phyloP scores from a whole-genome alignment of 2,888 invertebrate species.

The Parasteatoda lunata region DNA sequence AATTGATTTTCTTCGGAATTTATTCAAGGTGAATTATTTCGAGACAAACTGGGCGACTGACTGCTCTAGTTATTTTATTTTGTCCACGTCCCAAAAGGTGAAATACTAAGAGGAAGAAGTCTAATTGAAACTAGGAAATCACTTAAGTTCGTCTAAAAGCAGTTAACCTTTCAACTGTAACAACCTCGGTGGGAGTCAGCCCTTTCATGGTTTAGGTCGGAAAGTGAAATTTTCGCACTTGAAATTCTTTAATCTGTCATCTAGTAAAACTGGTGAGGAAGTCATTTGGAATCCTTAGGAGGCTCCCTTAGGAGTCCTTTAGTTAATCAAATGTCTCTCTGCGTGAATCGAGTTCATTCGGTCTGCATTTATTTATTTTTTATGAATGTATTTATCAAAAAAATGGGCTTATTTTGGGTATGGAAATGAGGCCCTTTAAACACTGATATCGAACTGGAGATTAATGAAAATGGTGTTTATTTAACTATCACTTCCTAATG shows the following conservation, averaged over 20 bases:
- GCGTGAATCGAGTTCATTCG: background rate
- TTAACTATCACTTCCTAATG: too few species aligned
- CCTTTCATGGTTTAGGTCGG: slow-evolving; percentile 42
- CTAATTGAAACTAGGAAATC: slow-evolving; percentile 59
- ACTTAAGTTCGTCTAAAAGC: slow-evolving; percentile 14
- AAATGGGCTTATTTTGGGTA: background rate
- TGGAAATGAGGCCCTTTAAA: background rate
- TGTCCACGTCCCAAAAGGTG: slow-evolving; percentile 26
- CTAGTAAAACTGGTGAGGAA: slow-evolving; percentile 25
- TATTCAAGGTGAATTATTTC: slow-evolving; percentile 4
- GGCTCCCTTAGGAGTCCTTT: slow-evolving; percentile 22
- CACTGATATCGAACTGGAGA: background rate
- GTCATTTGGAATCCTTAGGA: slow-evolving; percentile 44
- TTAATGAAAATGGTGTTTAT: background rate
- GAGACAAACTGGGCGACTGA: background rate
- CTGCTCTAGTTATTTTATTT: slow-evolving; percentile 21
- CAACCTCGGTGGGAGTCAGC: slow-evolving; percentile 19
- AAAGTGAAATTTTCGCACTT: slow-evolving; percentile 55
- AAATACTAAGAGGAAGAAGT: slow-evolving; percentile 40
- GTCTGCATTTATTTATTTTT: background rate
- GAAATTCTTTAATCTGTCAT: slow-evolving; percentile 35
- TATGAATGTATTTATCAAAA: background rate
- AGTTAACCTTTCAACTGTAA: slow-evolving; percentile 45
- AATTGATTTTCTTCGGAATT: background rate
- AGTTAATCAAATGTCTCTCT: slow-evolving; percentile 8